A percentile compares a stretch with the other conserved stretches of the same genome.
These are phyloP conservation scores for Chlorops oryzae DNA, from an alignment of 1,140 invertebrate species.

Conservation along the genomic window DNA sequence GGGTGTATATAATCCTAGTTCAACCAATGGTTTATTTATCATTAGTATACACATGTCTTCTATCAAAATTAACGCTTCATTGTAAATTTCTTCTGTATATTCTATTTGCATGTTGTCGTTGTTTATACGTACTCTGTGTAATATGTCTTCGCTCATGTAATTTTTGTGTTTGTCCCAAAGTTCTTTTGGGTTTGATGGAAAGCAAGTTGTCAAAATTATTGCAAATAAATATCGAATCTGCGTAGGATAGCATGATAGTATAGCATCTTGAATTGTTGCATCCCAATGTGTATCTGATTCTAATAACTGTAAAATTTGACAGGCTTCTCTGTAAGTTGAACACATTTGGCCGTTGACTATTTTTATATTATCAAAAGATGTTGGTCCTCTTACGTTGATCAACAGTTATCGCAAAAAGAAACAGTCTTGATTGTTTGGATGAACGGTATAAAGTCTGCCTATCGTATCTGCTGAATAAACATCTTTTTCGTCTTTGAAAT, in stretches of 20 bases:
- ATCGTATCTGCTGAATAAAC: slow-evolving; percentile 29
- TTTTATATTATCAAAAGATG: slow-evolving; percentile 40
- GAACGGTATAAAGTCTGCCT: slow-evolving; percentile 44
- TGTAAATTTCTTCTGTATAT: slow-evolving; percentile 22
- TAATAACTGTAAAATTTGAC: slow-evolving; percentile 36
- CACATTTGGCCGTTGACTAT: slow-evolving; percentile 43
- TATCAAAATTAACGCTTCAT: slow-evolving; percentile 37
- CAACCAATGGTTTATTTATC: slow-evolving; percentile 21
- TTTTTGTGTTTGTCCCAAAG: slow-evolving; percentile 41
- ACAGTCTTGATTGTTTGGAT: slow-evolving; percentile 42
- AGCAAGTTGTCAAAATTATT: slow-evolving; percentile 38
- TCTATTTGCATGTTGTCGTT: slow-evolving; percentile 7
- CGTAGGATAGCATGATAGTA: slow-evolving; percentile 26
- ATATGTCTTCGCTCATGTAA: slow-evolving; percentile 29
- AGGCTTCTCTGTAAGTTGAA: slow-evolving; percentile 44
- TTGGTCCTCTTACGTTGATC: slow-evolving; percentile 42
- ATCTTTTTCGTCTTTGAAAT: not conserved
- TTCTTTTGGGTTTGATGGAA: slow-evolving; percentile 27
- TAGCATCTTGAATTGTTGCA: slow-evolving; percentile 32
- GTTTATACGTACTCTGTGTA: slow-evolving; percentile 38
- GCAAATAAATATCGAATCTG: slow-evolving; percentile 48
- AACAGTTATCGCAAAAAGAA: slow-evolving; percentile 47
- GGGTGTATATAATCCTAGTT: slow-evolving; percentile 33
- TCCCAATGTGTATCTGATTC: slow-evolving; percentile 44
- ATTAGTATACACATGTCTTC: slow-evolving; percentile 36